Conservation (phyloP, 2,888 invertebrate genomes). For the Volucella inanis region DNA sequence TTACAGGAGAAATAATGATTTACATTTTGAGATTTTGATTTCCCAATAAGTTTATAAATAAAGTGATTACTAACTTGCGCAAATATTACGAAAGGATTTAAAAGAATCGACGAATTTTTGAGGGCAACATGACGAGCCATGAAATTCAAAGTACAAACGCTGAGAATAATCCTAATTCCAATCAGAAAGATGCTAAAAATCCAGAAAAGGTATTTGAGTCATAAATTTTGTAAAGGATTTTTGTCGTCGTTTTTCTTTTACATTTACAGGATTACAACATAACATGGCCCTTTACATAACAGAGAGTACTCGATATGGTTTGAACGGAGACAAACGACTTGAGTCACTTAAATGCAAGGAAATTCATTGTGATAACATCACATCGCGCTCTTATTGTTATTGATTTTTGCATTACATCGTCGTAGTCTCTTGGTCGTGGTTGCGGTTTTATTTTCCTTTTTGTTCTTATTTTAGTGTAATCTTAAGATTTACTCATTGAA, state of each 20-base stretch:
- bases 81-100: conserved; percentile 48
- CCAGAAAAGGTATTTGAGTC: conserved; percentile 65
- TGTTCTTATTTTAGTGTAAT: conserved; percentile 37
- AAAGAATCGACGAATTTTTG: conserved; percentile 14
- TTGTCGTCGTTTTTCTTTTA: conserved; percentile 1
- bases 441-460: background rate
- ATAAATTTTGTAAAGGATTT: conserved; percentile 9
- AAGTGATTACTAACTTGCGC: conserved; percentile 44
- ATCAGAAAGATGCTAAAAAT: conserved; percentile 60
- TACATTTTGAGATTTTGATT: conserved; percentile 40
- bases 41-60: conserved; percentile 71
- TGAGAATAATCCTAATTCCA: conserved; percentile 48
- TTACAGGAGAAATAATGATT: conserved; percentile 39
- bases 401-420: conserved; percentile 56
- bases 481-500: conserved; percentile 37
- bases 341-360: background rate
- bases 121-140: conserved; percentile 66
- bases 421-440: background rate
- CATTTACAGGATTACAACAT: conserved; percentile 22
- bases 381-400: conserved; percentile 53
- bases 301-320: conserved; percentile 4
- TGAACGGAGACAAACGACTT: conserved; percentile 12
- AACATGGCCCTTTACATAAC: conserved; percentile 51
- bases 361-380: conserved; percentile 18
- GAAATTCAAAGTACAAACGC: conserved; percentile 68